Evolutionary conservation across 2,888 invertebrate species (phyloP), one percentile per base, ranked within the genome.

Genomic region (Pammene aurita): DNA sequence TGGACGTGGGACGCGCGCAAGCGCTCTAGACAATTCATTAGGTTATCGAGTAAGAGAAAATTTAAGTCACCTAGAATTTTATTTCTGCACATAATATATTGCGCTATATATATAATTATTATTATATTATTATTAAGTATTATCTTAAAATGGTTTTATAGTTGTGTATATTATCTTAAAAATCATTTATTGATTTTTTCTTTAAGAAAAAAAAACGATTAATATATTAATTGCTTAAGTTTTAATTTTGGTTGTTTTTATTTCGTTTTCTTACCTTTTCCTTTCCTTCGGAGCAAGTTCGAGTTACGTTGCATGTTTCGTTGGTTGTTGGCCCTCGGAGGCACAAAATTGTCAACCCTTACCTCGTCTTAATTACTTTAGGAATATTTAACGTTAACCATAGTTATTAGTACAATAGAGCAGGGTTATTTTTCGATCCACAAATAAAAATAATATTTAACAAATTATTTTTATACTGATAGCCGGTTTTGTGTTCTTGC

Each of bases 81-180:
- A 93, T 92, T 92, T 92, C 84, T 92, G 92, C 92, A 93, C 92
- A 92, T 93, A 93, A 92, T 92, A 92, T 92, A 92, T 92, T 92
- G 92, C 90, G 90, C 90, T 92, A 92, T 92, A 93, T 92, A 93
- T 92, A 92, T 90, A 90, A 90, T 90, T 92, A 91, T 91, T 90
- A 91, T 92, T 91, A 91, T 92, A 88, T 88, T 92, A 89, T 89
- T 89, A 91, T 92, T 92, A 92, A 92, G 92, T 92, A 93, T 92
- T 92, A 92, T 90, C 92, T 89, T 91, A 89, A 89, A 86, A 91
- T 90, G 90, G 88, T 91, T 92, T 92, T 92, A 92, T 91, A 92
- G 92, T 92, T 92, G 91, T 92, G 92, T 92, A 92, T 91, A 92
- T 92, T 69, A 69, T 65, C 69, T 92, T 85, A 89, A 87, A 89